Base-by-base conservation (phyloP, 2,113 vertebrate genomes). In the Actinemys pallida region DNA sequence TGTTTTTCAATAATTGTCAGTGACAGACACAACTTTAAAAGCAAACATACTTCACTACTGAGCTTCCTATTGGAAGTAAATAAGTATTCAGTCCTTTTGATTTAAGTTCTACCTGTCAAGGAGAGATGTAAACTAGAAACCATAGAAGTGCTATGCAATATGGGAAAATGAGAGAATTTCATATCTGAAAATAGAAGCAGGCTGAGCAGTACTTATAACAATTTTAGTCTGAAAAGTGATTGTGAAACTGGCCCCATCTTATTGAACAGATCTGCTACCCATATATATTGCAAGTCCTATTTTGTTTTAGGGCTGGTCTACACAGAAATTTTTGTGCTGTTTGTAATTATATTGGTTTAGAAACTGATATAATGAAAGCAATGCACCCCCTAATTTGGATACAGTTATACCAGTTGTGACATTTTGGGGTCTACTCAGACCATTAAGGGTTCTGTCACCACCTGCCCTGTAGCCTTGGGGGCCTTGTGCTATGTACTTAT, bases 41-140 rank as follows among this genome's bases (percentile, higher is more conserved):
- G 27, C 49, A 86, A 90, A 57, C 1, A 62, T 24, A 62, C 4
- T 29, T 84, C 83, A 56, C 53, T 82, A 80, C 29, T 90, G n/a
- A 56, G 59, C 31, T 86, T 79, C 35, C 17, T 56, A 53, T 3
- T 69, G 81, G 45, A 0, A 39, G 45, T n/a, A 72, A 76, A 47
- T 1, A 52, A 50, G 2, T 8, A 53, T n/a, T 8, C 42, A n/a
- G 29, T 16, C 69, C 62, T 93, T 91, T 87, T 54, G 1, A 89
- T 89, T 89, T 50, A 83, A 92, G 84, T 83, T 94, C 52, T 84
- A 39, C 45, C 80, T 91, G 84, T 84, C 86, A 91, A 93, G 91
- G 42, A 94, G 91, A 83, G 91, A 78, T 7, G 3, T 47, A 79
- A 90, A 52, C 53, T 86, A 72, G 14, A 94, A 94, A 62, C 35